A percentile compares a stretch with the other conserved stretches of the same genome.
Evolutionary conservation across 92 coral and sea anemone species (phyloP).

Genomic region (Zoanthus gigantus): DNA sequence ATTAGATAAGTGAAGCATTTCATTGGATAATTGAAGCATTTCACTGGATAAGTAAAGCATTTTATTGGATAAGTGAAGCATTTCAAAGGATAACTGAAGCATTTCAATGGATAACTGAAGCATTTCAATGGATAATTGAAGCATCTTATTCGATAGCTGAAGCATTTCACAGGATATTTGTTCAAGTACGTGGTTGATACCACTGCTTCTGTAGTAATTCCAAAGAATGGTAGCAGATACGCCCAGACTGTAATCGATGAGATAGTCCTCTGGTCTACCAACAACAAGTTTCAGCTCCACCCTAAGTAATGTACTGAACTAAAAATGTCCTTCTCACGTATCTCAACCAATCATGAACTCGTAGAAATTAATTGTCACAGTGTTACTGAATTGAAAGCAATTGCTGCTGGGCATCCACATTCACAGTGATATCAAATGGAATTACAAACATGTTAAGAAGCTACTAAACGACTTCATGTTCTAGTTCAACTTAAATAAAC

Average conservation of each 20-base stretch:
- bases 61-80: no score
- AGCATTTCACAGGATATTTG: no score
- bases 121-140: no score
- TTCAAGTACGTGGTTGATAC: neutral
- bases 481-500: no score
- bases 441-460: neutral
- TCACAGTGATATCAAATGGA: neutral
- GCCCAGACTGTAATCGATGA: slow-evolving; percentile 2
- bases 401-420: neutral
- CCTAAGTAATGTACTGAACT: neutral
- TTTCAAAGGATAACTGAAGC: no score
- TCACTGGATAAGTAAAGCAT: no score
- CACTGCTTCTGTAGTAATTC: neutral
- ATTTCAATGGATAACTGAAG: no score
- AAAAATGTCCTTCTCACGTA: slow-evolving; percentile 18
- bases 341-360: neutral
- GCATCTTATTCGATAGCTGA: no score
- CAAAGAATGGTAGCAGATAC: neutral
- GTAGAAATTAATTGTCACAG: neutral
- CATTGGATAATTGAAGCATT: no score
- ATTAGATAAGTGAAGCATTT: no score
- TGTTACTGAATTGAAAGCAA: neutral
- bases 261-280: neutral
- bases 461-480: neutral
- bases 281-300: slow-evolving; percentile 3